A percentile compares a stretch with the other conserved stretches of the same genome.
phyloP scores from a whole-genome alignment of 2,797 vertebrate genomes.

The Jordanella pulchra region DNA sequence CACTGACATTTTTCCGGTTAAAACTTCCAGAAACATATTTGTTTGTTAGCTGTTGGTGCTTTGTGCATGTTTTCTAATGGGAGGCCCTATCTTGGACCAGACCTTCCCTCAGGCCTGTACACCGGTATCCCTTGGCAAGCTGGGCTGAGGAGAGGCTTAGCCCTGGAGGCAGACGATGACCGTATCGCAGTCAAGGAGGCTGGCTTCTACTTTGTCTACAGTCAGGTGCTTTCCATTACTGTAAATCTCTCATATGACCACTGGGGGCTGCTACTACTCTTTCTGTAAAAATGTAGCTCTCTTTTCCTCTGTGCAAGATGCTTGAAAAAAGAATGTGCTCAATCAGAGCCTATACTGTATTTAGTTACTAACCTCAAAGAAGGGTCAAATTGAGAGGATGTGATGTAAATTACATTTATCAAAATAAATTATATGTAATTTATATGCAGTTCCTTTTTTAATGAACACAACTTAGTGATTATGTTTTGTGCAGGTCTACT shows the following conservation, averaged over 20 bases:
- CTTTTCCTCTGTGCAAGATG: background rate
- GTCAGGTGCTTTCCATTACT: slow-evolving; percentile 82
- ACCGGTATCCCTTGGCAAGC: slow-evolving; percentile 91
- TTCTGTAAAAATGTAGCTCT: background rate
- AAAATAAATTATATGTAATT: slow-evolving; percentile 7
- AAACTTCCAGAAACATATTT: background rate
- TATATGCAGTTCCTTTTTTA: background rate
- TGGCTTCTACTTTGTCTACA: slow-evolving; percentile 94
- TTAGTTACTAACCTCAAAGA: slow-evolving; percentile 44
- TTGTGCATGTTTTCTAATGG: slow-evolving; percentile 12
- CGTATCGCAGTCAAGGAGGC: slow-evolving; percentile 88
- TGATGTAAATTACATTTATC: slow-evolving; percentile 18
- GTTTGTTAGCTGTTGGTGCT: background rate
- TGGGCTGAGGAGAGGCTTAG: slow-evolving; percentile 88
- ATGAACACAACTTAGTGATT: background rate
- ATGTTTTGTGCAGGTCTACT: slow-evolving; percentile 85
- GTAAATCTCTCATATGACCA: slow-evolving; percentile 33
- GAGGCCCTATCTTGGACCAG: slow-evolving; percentile 43
- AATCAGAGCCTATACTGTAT: slow-evolving; percentile 1
- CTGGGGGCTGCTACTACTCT: slow-evolving; percentile 46
- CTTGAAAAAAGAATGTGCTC: slow-evolving; percentile 21
- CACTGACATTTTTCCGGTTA: background rate
- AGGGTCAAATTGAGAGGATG: slow-evolving; percentile 31
- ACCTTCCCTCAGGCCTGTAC: slow-evolving; percentile 73
- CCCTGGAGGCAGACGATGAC: slow-evolving; percentile 85